Evolutionary conservation across 2,797 vertebrate genomes (phyloP).

Genomic region (Erpetoichthys calabaricus): DNA sequence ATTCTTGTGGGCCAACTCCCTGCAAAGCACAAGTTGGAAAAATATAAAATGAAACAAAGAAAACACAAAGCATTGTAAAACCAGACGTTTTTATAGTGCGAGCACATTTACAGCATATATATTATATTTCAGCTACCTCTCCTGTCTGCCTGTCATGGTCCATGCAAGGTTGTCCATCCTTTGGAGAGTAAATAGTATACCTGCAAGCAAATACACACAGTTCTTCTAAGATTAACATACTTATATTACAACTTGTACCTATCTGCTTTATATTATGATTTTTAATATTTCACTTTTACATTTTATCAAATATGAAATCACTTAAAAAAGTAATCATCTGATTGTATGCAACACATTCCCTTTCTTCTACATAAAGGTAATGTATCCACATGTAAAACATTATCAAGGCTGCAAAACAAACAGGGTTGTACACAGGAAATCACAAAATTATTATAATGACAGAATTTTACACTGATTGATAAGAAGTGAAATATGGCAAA

Average conservation of each 20-base stretch:
- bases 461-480: too few species aligned
- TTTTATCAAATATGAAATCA: too few species aligned
- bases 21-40: slow-evolving; percentile 22
- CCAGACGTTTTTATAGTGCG: neutral
- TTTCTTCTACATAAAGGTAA: too few species aligned
- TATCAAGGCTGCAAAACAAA: too few species aligned
- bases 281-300: too few species aligned
- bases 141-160: slow-evolving; percentile 96
- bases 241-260: neutral
- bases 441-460: too few species aligned
- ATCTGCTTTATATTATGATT: too few species aligned
- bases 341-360: too few species aligned
- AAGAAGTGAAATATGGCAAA: too few species aligned
- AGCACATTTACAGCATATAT: neutral
- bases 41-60: neutral
- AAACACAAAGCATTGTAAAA: slow-evolving; percentile 5
- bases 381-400: too few species aligned
- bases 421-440: too few species aligned
- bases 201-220: slow-evolving; percentile 35
- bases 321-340: too few species aligned
- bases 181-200: slow-evolving; percentile 92
- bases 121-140: slow-evolving; percentile 52
- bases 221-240: neutral
- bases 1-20: slow-evolving; percentile 95
- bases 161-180: slow-evolving; percentile 96